Evolutionary conservation across 2,888 invertebrate species (phyloP), one percentile per base, ranked within the genome.

Genomic region (Diaprepes abbreviatus): DNA sequence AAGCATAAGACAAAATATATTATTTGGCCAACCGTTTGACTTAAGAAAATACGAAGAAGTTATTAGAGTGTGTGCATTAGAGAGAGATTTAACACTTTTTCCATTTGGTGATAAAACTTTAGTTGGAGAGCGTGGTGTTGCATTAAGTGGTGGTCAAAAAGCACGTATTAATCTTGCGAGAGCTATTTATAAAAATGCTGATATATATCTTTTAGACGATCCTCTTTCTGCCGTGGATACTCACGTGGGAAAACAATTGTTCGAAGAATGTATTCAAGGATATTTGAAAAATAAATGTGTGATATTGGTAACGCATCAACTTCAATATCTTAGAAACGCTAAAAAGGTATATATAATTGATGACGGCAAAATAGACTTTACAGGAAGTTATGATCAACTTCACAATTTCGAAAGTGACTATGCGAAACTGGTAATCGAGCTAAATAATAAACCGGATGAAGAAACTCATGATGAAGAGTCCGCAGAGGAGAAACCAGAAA

Each of bases 141-240:
- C 89, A 63, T 83, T 93, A 33, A 91, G 91, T 80, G 93, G 89
- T 79, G 93, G 95, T 3, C 96, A 96, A 82, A 91, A 93, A 74
- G 95, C 96, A 0, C 88, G 96, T 72, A 92, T 97, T 59, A 94
- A 93, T 59, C 87, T 97, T 38, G 95, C 94, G 0, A 89, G 96
- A 74, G 92, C 94, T 0, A 89, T 95, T 1, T 96, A 95, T 83
- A 90, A 91, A 54, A 89, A 94, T 62, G 91, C 93, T 0, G 93
- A 94, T 73, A 91, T 96, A 72, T 96, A 95, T 80, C 84, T 96
- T 9, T 85, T 96, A 57, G 96, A 96, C 81, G 96, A 96, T 85
- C 96, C 96, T 0, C 85, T 96, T 24, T 92, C 94, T 72, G 96
- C 96, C 0, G 96, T 96, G 4, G 96, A 96, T 84, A 89, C 94